Evolutionary conservation across 2,113 vertebrate genomes (phyloP).

Genomic region (Epinephelus moara): DNA sequence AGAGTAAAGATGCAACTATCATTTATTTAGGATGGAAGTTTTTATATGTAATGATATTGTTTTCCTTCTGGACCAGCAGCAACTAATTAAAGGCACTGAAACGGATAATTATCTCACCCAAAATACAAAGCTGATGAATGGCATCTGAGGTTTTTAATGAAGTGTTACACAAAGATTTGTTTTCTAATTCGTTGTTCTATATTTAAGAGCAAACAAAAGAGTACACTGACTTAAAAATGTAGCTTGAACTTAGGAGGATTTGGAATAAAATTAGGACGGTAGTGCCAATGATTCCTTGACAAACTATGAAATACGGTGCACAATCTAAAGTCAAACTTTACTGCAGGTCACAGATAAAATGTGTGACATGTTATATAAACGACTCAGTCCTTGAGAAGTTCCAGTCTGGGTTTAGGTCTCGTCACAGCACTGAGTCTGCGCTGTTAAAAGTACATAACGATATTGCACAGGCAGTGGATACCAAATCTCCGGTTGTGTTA

Average conservation of each 20-base stretch:
- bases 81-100: conserved; percentile 21
- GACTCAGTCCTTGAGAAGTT: too few species aligned
- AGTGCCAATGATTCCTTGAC: too few species aligned
- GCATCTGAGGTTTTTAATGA: not conserved
- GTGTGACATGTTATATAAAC: not conserved
- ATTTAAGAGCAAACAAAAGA: not conserved
- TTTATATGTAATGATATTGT: not conserved
- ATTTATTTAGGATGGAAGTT: not conserved
- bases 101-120: conserved; percentile 19
- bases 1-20: not conserved
- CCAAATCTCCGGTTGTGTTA: too few species aligned
- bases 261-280: not conserved
- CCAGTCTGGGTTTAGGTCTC: too few species aligned
- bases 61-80: not conserved
- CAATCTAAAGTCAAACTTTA: too few species aligned
- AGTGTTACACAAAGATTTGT: not conserved
- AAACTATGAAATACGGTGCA: too few species aligned
- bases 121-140: not conserved
- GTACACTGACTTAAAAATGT: not conserved
- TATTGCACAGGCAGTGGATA: too few species aligned
- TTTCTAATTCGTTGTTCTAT: not conserved
- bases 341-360: too few species aligned
- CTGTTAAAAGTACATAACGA: too few species aligned
- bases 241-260: not conserved
- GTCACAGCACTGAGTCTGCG: too few species aligned